A percentile compares a stretch with the other conserved stretches of the same genome.
These are phyloP conservation scores for Ploceus nigricollis DNA, from an alignment of 2,113 vertebrate genomes.

Conservation along the genomic window DNA sequence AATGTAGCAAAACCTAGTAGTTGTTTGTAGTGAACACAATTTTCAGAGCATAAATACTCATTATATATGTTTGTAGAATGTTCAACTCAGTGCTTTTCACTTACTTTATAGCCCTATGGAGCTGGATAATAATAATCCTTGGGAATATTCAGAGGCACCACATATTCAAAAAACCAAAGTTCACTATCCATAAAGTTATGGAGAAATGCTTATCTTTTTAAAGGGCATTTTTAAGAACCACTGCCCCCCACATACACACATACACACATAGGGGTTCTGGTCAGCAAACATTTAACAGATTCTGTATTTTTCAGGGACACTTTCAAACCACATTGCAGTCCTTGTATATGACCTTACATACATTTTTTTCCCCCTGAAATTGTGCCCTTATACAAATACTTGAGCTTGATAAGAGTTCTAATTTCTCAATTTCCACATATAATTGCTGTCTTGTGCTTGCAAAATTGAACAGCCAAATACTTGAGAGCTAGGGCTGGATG, in stretches of 20 bases:
- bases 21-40: background rate
- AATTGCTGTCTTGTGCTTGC: constrained; percentile 14
- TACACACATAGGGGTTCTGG: background rate
- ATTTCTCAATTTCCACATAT: background rate
- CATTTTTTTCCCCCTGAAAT: background rate
- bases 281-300: background rate
- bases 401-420: background rate
- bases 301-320: background rate
- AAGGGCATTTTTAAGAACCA: background rate
- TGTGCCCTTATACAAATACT: background rate
- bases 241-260: background rate
- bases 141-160: background rate
- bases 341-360: background rate
- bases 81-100: background rate
- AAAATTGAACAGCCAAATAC: background rate
- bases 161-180: background rate
- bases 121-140: background rate
- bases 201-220: background rate
- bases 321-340: background rate
- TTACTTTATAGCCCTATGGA: background rate
- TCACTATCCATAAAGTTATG: background rate
- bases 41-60: background rate
- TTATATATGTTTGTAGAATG: background rate
- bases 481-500: background rate
- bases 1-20: background rate